phyloP scores from a whole-genome alignment of 2,888 invertebrate genomes.

The Pinctada fucata region DNA sequence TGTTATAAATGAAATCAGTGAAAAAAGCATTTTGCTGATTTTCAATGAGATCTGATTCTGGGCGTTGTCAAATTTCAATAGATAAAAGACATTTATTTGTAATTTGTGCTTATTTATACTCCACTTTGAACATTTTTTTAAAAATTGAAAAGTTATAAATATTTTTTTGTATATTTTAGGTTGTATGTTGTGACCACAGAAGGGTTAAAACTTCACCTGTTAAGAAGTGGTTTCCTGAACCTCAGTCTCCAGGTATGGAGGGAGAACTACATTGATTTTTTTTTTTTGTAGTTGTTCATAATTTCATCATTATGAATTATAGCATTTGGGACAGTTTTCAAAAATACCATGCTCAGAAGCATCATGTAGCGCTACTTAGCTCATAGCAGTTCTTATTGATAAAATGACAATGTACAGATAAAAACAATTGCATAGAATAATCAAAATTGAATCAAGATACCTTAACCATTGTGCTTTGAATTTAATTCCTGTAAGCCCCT shows the following conservation, averaged over 20 bases:
- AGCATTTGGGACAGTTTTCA: no score
- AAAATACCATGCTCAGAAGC: no score
- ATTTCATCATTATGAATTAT: no score
- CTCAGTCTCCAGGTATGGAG: constrained; percentile 61
- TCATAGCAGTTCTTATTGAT: no score
- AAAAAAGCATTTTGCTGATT: not conserved
- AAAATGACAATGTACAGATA: no score
- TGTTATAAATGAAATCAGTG: not conserved
- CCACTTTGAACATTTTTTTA: not conserved
- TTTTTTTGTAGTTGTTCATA: no score
- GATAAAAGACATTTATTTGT: not conserved
- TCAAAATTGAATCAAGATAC: no score
- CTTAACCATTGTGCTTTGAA: no score
- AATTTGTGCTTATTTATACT: not conserved
- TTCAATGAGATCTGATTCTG: not conserved
- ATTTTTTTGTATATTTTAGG: constrained; percentile 57
- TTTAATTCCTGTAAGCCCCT: no score
- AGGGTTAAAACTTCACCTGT: constrained; percentile 75
- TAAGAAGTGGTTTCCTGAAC: constrained; percentile 75
- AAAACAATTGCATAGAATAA: no score
- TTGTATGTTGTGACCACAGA: constrained; percentile 77
- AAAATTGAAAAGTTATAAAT: not conserved
- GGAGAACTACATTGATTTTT: not conserved
- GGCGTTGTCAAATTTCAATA: not conserved
- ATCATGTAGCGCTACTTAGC: no score